Percentiles rank a stretch among this genome's conserved stretches.
Conservation (phyloP, 2,888 invertebrate genomes). For the Anorthoa munda region DNA sequence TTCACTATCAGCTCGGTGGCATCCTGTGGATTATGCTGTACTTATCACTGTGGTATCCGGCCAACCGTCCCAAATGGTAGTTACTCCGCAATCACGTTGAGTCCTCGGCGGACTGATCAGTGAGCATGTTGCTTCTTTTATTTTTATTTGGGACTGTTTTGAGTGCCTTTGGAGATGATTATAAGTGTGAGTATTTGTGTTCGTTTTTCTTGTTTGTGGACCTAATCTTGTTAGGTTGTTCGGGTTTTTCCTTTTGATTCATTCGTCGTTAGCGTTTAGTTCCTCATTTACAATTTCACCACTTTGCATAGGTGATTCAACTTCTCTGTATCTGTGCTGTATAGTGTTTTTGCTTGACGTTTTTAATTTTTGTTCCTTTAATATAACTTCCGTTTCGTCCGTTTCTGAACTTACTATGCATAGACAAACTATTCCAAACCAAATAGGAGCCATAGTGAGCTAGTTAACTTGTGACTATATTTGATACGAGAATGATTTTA, state of each 20-base stretch:
- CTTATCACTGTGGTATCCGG: conserved; percentile 63
- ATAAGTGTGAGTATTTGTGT: conserved; percentile 51
- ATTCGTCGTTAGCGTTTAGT: background rate
- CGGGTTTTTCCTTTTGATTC: background rate
- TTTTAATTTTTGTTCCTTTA: background rate
- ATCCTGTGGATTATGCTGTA: conserved; percentile 81
- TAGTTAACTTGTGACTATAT: background rate
- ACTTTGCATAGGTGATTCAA: background rate
- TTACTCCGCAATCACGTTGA: conserved; percentile 37
- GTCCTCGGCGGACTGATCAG: conserved; percentile 36
- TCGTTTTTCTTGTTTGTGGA: background rate
- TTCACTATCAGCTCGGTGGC: conserved; percentile 74
- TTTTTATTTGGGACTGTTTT: conserved; percentile 65
- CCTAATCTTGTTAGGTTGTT: conserved; percentile 4
- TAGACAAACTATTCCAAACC: background rate
- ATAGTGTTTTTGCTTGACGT: background rate
- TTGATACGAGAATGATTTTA: background rate
- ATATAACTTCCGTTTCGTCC: background rate
- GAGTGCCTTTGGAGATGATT: conserved; percentile 66
- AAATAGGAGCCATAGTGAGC: background rate
- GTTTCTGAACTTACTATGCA: background rate
- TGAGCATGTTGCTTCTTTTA: conserved; percentile 73
- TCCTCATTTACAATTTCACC: background rate
- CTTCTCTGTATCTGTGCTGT: background rate
- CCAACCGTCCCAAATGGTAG: conserved; percentile 41